Evolutionary conservation across 2,797 vertebrate species (phyloP).

Genomic region (Cossypha niveicapilla): DNA sequence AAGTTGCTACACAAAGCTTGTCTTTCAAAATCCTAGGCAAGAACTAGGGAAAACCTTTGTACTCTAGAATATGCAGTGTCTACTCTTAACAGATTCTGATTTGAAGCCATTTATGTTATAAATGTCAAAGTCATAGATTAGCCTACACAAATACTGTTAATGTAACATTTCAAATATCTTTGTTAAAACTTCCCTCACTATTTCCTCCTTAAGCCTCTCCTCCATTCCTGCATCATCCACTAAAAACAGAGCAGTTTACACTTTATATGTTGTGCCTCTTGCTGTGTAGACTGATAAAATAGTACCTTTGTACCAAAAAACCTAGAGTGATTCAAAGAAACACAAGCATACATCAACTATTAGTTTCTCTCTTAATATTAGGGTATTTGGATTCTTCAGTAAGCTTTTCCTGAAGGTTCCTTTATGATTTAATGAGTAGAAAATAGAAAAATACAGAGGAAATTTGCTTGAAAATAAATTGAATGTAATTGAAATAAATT

Average conservation of each 20-base stretch:
- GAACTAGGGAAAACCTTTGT: not conserved
- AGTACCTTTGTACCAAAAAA: not conserved
- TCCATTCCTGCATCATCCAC: not conserved
- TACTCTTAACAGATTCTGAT: not conserved
- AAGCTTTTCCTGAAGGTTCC: not conserved
- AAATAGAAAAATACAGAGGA: constrained; percentile 4
- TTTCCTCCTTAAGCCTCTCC: not conserved
- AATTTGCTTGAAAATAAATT: not conserved
- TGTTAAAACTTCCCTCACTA: not conserved
- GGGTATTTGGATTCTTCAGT: not conserved
- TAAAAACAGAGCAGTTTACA: not conserved
- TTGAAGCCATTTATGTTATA: not conserved
- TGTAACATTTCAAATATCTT: not conserved
- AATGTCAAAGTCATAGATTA: not conserved
- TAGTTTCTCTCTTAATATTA: constrained; percentile 7
- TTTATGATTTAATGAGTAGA: constrained; percentile 14
- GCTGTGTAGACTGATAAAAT: not conserved
- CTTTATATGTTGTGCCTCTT: not conserved
- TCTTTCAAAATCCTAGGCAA: not conserved
- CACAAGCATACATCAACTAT: not conserved
- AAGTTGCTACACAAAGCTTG: not conserved
- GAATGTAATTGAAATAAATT: not conserved
- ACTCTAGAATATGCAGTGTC: not conserved
- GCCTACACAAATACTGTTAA: not conserved
- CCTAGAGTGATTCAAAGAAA: not conserved